A percentile compares a stretch with the other conserved stretches of the same genome.
These are phyloP conservation scores for Syrrhaptes paradoxus DNA, from an alignment of 2,113 vertebrate genomes.

Conservation along the genomic window DNA sequence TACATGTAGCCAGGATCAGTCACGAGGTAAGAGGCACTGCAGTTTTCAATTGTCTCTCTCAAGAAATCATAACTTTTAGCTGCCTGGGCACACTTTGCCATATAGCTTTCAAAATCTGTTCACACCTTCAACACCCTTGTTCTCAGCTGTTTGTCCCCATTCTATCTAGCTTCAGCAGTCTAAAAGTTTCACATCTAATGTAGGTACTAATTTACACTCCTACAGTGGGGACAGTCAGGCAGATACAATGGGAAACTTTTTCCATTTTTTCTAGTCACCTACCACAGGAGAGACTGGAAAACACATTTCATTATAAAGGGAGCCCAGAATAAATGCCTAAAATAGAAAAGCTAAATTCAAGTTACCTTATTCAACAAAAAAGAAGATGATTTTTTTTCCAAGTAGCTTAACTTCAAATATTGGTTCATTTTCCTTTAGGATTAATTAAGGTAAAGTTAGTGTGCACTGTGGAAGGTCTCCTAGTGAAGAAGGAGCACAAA, in stretches of 20 bases:
- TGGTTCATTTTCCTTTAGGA: not conserved
- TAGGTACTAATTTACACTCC: not conserved
- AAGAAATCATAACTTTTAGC: not conserved
- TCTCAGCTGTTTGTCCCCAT: not conserved
- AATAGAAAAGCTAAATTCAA: not conserved
- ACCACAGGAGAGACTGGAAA: not conserved
- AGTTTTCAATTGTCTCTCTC: not conserved
- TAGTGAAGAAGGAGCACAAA: not conserved
- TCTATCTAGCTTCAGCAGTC: not conserved
- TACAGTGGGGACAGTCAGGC: not conserved
- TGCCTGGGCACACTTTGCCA: not conserved
- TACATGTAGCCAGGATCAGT: not conserved
- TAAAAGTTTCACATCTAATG: not conserved
- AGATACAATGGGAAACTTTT: not conserved
- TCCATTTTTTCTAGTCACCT: not conserved
- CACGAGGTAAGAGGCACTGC: not conserved
- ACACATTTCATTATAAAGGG: not conserved
- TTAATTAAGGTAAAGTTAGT: not conserved
- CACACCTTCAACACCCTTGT: not conserved
- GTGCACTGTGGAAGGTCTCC: not conserved
- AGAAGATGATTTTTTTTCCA: fast-evolving
- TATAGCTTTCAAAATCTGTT: not conserved
- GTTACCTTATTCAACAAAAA: not conserved
- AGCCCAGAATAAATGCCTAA: not conserved
- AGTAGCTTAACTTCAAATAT: not conserved